phyloP scores from a whole-genome alignment of 30 jellyfish, hydroid and myxozoan genomes.

The Mastigias papua region DNA sequence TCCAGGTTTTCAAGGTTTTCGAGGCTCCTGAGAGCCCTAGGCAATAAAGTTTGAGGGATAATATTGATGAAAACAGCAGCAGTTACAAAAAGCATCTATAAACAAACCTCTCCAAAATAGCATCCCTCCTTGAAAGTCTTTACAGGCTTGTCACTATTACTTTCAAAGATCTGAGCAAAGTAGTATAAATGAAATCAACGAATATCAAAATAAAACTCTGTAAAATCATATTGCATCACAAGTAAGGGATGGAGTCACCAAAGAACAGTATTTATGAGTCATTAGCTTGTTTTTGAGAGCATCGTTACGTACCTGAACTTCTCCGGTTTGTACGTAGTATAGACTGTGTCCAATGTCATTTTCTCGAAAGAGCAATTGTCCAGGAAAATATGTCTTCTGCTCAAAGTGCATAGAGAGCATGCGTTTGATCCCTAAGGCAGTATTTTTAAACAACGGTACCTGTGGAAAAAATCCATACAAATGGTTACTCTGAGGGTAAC shows the following conservation, averaged over 20 bases:
- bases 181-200: too few species aligned
- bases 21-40: too few species aligned
- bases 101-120: constrained; percentile 87
- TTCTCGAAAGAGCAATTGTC: constrained; percentile 62
- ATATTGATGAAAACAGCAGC: too few species aligned
- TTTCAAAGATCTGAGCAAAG: constrained; percentile 22
- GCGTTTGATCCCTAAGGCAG: constrained; percentile 48
- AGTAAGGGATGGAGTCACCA: too few species aligned
- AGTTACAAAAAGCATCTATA: too few species aligned
- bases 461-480: neutral
- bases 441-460: constrained; percentile 83
- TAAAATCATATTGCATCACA: too few species aligned
- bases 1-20: too few species aligned
- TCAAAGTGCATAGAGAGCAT: constrained; percentile 64
- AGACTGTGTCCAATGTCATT: constrained; percentile 75
- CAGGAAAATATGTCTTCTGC: constrained; percentile 66
- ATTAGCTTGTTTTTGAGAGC: too few species aligned
- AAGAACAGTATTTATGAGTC: too few species aligned
- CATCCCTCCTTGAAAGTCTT: constrained; percentile 63
- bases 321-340: constrained; percentile 70
- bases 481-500: neutral
- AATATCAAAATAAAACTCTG: too few species aligned
- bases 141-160: constrained; percentile 30
- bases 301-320: constrained; percentile 71
- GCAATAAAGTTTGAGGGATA: too few species aligned